Evolutionary conservation across 1,140 invertebrate genomes (phyloP).

Genomic region (Musca vetustissima): DNA sequence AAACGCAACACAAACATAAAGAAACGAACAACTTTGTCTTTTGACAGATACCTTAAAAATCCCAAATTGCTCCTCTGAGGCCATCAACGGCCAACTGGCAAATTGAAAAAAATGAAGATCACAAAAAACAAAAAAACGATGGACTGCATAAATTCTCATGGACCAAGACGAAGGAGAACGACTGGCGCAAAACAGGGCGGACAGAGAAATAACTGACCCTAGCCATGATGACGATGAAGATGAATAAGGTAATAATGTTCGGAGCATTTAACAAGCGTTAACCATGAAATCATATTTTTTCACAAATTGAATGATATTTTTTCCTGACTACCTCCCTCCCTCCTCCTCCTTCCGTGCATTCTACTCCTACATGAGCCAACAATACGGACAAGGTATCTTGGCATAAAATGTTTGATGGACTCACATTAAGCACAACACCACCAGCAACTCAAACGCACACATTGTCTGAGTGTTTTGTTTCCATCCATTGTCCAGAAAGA

Average conservation of each 20-base stretch:
- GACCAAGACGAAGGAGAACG: background rate
- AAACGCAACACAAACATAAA: too few relatives aligned
- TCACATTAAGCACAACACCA: slow-evolving; percentile 25
- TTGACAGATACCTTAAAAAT: background rate
- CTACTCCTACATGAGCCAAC: background rate
- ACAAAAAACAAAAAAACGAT: background rate
- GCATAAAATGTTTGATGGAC: slow-evolving; percentile 19
- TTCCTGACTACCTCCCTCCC: background rate
- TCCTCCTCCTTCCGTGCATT: background rate
- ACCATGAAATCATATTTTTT: slow-evolving; percentile 15
- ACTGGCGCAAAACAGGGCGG: background rate
- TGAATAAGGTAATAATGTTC: slow-evolving; percentile 22
- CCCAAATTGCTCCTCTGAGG: background rate
- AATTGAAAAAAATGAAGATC: too few relatives aligned
- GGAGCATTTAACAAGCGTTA: slow-evolving; percentile 19
- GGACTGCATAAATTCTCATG: background rate
- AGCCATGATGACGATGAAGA: background rate
- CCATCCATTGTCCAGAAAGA: background rate
- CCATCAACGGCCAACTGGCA: too few relatives aligned
- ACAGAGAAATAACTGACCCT: slow-evolving; percentile 7
- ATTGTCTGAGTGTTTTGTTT: slow-evolving; percentile 1
- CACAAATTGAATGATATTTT: slow-evolving; percentile 12
- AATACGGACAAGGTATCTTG: background rate
- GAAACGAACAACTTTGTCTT: slow-evolving; percentile 3
- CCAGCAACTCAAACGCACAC: slow-evolving; percentile 6